These are phyloP conservation scores for Notarius quadriscutis DNA, from an alignment of 2,113 vertebrate genomes.

Conservation along the genomic window DNA sequence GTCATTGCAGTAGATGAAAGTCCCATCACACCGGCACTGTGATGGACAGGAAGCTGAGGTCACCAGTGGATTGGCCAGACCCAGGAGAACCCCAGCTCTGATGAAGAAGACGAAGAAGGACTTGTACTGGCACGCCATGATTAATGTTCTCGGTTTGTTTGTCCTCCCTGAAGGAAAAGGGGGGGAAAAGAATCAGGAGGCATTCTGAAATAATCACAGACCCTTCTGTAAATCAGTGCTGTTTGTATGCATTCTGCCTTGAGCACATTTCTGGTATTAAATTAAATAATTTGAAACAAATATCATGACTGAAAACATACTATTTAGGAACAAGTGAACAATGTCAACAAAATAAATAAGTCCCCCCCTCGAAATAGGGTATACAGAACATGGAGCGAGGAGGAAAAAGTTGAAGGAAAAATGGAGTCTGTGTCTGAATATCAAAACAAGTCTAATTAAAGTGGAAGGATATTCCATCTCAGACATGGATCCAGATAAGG, in stretches of 20 bases:
- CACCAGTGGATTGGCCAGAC: slow-evolving; percentile 81
- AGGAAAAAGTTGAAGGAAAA: background rate
- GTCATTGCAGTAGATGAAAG: slow-evolving; percentile 99
- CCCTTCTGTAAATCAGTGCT: slow-evolving; percentile 63
- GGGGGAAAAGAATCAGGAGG: slow-evolving; percentile 64
- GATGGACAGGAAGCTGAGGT: slow-evolving; percentile 90
- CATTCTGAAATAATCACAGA: slow-evolving; percentile 62
- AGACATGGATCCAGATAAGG: slow-evolving; percentile 52
- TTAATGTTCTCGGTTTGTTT: slow-evolving; percentile 77
- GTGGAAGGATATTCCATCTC: slow-evolving; percentile 48
- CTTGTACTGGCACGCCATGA: slow-evolving; percentile 90
- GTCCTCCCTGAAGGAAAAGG: slow-evolving; percentile 73
- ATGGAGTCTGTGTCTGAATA: slow-evolving; percentile 23
- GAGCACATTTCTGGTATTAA: slow-evolving; percentile 59
- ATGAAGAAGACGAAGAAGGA: slow-evolving; percentile 88
- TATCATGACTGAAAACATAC: slow-evolving; percentile 50
- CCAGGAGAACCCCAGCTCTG: slow-evolving; percentile 89
- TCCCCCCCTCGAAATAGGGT: background rate
- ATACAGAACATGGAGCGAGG: background rate
- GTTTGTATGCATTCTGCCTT: slow-evolving; percentile 59
- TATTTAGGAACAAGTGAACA: slow-evolving; percentile 47
- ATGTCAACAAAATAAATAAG: slow-evolving; percentile 6
- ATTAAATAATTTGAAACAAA: slow-evolving; percentile 45
- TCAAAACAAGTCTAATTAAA: slow-evolving; percentile 46
- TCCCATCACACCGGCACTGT: slow-evolving; percentile 91